A percentile compares a stretch with the other conserved stretches of the same genome.
phyloP scores from a whole-genome alignment of 2,797 vertebrate genomes.

The Ctenochaetus hawaiiensis region DNA sequence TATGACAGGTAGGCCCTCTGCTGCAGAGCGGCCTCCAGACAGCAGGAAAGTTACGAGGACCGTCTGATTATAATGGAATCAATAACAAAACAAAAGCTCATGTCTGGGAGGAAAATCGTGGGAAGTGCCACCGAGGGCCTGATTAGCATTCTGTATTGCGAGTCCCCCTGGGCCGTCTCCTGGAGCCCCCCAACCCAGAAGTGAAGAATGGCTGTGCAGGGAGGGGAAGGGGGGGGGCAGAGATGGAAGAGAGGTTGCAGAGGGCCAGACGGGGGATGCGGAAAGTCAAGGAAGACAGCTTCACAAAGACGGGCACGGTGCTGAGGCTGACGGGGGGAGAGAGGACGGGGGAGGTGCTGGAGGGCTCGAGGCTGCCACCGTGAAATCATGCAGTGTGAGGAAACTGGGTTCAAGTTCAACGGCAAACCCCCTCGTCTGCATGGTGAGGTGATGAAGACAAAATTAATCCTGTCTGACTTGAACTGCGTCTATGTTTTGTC shows the following conservation, averaged over 20 bases:
- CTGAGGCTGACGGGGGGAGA: conserved; percentile 14
- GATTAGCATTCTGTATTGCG: conserved; percentile 84
- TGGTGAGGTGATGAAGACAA: conserved; percentile 57
- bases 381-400: conserved; percentile 72
- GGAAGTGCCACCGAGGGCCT: conserved; percentile 78
- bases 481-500: not conserved
- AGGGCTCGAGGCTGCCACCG: conserved; percentile 53
- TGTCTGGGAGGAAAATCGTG: conserved; percentile 84
- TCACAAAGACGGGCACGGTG: conserved; percentile 78
- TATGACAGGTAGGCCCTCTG: conserved; percentile 67
- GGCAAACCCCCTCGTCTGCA: conserved; percentile 64
- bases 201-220: conserved; percentile 74
- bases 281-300: conserved; percentile 83
- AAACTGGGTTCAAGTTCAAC: conserved; percentile 83
- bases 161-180: conserved; percentile 75
- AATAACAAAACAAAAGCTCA: conserved; percentile 83
- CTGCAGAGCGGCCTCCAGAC: conserved; percentile 70
- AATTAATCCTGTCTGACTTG: conserved; percentile 40
- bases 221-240: conserved; percentile 58
- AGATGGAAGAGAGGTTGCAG: conserved; percentile 69
- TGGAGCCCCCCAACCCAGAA: conserved; percentile 68
- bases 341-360: conserved; percentile 36
- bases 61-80: conserved; percentile 79
- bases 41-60: conserved; percentile 76
- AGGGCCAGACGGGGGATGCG: conserved; percentile 79